Evolutionary conservation across 1,140 invertebrate species (phyloP).

Genomic region (Drosophila eugracilis): DNA sequence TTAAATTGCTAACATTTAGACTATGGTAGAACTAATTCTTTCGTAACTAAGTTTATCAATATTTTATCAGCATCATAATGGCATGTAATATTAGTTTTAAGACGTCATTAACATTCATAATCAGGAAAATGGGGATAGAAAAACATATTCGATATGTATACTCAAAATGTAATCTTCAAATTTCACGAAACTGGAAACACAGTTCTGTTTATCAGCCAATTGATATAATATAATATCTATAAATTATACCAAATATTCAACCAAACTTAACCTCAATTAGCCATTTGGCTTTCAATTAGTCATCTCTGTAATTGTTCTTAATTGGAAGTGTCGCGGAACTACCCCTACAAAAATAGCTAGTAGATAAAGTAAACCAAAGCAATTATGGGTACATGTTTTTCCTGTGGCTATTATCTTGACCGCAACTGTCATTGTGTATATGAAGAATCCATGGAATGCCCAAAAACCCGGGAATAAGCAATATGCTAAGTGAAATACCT

Average conservation of each 20-base stretch:
- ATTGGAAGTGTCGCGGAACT: constrained; percentile 1
- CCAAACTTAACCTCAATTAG: background rate
- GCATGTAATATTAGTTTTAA: too few species aligned
- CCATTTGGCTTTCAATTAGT: background rate
- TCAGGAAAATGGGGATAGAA: too few species aligned
- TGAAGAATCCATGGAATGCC: constrained; percentile 15
- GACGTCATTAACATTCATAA: too few species aligned
- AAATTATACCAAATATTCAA: background rate
- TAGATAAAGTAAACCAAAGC: constrained; percentile 2
- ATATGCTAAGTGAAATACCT: constrained; percentile 54
- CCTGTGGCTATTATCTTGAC: constrained; percentile 5
- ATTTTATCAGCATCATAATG: too few species aligned
- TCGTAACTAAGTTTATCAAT: too few species aligned
- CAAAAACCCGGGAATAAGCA: constrained; percentile 44
- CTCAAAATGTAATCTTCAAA: too few species aligned
- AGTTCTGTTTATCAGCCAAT: too few species aligned
- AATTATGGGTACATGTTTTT: constrained; percentile 28
- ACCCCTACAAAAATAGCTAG: background rate
- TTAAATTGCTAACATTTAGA: too few species aligned
- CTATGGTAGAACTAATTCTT: too few species aligned
- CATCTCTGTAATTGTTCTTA: constrained; percentile 5
- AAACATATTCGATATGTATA: too few species aligned
- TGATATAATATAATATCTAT: too few species aligned
- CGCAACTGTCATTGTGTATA: constrained; percentile 18
- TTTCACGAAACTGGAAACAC: too few species aligned